Conservation (phyloP, 2,113 vertebrate genomes). For the Morphnarchus princeps region DNA sequence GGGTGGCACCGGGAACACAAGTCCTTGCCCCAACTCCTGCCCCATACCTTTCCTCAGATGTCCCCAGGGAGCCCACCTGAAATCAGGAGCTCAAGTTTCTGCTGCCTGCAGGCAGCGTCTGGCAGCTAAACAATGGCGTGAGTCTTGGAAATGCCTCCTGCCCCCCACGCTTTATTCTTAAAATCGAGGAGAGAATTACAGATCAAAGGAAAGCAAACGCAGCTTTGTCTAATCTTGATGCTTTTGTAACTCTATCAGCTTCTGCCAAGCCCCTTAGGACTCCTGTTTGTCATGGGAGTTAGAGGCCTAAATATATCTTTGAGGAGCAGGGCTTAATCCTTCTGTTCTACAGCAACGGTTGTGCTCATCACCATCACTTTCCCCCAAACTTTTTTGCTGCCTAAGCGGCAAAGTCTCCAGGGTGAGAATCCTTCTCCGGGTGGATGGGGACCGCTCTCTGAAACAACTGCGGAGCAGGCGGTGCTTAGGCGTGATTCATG, state of each 20-base stretch:
- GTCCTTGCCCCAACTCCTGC: neutral
- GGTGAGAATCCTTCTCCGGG: neutral
- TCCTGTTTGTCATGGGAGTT: neutral
- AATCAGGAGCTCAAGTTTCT: neutral
- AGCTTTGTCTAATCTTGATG: neutral
- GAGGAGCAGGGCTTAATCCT: neutral
- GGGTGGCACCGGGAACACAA: neutral
- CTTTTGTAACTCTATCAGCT: neutral
- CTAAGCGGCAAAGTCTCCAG: neutral
- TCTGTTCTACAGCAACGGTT: neutral
- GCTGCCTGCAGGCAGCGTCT: neutral
- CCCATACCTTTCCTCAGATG: neutral
- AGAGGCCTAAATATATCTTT: neutral
- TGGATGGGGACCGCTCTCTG: neutral
- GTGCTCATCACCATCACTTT: neutral
- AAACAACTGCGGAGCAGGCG: neutral
- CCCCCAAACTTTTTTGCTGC: neutral
- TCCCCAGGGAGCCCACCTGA: neutral
- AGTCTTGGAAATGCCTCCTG: neutral
- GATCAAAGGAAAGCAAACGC: neutral
- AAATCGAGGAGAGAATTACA: neutral
- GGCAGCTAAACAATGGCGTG: neutral
- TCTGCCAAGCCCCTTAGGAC: neutral
- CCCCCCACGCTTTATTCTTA: neutral
- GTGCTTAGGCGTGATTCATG: neutral